Evolutionary conservation across 2,113 vertebrate genomes (phyloP).

Genomic region (Oreochromis spilurus): DNA sequence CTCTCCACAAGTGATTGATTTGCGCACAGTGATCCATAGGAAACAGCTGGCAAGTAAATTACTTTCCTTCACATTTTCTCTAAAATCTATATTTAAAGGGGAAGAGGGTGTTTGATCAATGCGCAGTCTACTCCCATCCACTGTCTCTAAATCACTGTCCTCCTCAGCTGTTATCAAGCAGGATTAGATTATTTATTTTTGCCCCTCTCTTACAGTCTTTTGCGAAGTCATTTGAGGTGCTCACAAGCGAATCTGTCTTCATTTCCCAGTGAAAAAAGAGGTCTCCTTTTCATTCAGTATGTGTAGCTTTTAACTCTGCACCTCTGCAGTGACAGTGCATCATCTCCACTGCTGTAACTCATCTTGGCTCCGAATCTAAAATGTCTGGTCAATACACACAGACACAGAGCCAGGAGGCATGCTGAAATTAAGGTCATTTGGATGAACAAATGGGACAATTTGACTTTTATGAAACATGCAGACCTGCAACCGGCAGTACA

Average conservation of each 20-base stretch:
- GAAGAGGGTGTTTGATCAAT: conserved; percentile 44
- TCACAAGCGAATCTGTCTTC: neutral
- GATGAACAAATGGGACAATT: conserved; percentile 1
- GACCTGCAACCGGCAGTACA: neutral
- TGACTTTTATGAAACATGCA: neutral
- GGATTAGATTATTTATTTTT: neutral
- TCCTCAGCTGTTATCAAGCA: neutral
- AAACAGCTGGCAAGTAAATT: conserved; percentile 42
- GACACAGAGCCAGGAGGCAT: neutral
- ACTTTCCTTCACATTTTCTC: conserved; percentile 50
- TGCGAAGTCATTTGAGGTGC: neutral
- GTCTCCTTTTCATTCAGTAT: neutral
- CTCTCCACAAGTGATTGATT: conserved; percentile 39
- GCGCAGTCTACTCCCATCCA: conserved; percentile 21
- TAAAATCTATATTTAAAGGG: conserved; percentile 58
- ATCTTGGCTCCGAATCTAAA: neutral
- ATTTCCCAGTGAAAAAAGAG: neutral
- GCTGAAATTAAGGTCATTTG: neutral
- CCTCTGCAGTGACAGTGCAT: neutral
- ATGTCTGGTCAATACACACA: neutral
- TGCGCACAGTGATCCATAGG: conserved; percentile 2
- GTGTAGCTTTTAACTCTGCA: neutral
- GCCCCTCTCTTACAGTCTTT: neutral
- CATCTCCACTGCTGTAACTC: neutral
- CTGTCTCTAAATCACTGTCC: conserved; percentile 31